phyloP scores from a whole-genome alignment of 2,888 invertebrate genomes.

The Drosophila neoperkinsi region DNA sequence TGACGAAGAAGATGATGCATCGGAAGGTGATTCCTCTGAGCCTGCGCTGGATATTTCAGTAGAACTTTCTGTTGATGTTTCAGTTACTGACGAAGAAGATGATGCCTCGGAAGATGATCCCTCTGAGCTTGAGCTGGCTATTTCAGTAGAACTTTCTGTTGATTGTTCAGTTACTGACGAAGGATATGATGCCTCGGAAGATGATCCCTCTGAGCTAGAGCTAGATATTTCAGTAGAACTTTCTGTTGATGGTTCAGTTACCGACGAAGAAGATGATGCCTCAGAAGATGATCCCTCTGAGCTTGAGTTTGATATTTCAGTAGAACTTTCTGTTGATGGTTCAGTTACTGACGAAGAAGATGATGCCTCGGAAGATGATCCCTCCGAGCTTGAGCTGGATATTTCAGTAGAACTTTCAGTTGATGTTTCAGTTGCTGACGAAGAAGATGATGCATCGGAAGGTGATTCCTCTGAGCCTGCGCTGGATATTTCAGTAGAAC shows the following conservation, averaged over 20 bases:
- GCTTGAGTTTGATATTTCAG: not conserved
- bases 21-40: not conserved
- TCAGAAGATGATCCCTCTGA: not conserved
- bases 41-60: not conserved
- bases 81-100: conserved; percentile 13
- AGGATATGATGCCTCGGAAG: not conserved
- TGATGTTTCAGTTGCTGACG: not conserved
- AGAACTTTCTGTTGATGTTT: conserved; percentile 4
- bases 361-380: not conserved
- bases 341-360: not conserved
- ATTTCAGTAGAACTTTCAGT: conserved; percentile 13
- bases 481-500: not conserved
- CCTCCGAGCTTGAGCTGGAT: not conserved
- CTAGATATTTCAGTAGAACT: conserved; percentile 5
- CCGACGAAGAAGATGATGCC: not conserved
- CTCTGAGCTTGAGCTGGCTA: conserved; percentile 1
- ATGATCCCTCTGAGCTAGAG: not conserved
- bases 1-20: not conserved
- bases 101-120: not conserved
- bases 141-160: conserved; percentile 3
- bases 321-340: not conserved
- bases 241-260: not conserved
- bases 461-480: not conserved
- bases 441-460: not conserved
- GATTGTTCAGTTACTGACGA: not conserved